Conservation (phyloP, 92 coral and sea anemone genomes). For the Montipora capitata region DNA sequence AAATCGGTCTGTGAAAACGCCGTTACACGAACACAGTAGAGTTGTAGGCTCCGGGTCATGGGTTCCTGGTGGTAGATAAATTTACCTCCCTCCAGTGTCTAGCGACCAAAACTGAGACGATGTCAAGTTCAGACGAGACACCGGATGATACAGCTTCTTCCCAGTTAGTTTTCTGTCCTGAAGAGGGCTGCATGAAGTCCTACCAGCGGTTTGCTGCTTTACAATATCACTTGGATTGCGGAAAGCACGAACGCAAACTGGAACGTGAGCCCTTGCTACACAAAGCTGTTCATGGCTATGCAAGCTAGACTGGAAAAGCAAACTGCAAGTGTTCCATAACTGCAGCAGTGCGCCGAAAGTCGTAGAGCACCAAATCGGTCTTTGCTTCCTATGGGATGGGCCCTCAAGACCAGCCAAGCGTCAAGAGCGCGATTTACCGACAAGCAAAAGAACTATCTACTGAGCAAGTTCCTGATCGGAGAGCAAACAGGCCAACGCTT, state of each 20-base stretch:
- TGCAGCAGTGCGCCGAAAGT: not conserved
- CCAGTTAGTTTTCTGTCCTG: conserved; percentile 34
- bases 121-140: not conserved
- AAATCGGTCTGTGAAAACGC: too few relatives aligned
- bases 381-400: conserved; percentile 57
- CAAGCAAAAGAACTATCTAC: conserved; percentile 49
- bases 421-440: conserved; percentile 23
- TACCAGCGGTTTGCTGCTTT: conserved; percentile 36
- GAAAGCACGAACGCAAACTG: conserved; percentile 53
- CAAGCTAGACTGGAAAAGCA: conserved; percentile 35
- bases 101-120: not conserved
- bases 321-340: conserved; percentile 16
- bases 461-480: conserved; percentile 31
- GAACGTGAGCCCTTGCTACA: conserved; percentile 67
- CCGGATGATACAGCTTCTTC: not conserved
- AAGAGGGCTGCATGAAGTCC: conserved; percentile 48
- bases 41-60: too few relatives aligned
- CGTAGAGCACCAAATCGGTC: not conserved
- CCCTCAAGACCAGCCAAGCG: conserved; percentile 1
- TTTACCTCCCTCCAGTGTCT: not conserved
- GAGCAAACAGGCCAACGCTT: conserved; percentile 11
- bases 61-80: not conserved
- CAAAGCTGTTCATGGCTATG: conserved; percentile 58
- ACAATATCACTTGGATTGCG: conserved; percentile 52
- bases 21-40: too few relatives aligned